A percentile compares a stretch with the other conserved stretches of the same genome.
Evolutionary conservation across 2,888 invertebrate species (phyloP).

Genomic region (Salpingus planirostris): DNA sequence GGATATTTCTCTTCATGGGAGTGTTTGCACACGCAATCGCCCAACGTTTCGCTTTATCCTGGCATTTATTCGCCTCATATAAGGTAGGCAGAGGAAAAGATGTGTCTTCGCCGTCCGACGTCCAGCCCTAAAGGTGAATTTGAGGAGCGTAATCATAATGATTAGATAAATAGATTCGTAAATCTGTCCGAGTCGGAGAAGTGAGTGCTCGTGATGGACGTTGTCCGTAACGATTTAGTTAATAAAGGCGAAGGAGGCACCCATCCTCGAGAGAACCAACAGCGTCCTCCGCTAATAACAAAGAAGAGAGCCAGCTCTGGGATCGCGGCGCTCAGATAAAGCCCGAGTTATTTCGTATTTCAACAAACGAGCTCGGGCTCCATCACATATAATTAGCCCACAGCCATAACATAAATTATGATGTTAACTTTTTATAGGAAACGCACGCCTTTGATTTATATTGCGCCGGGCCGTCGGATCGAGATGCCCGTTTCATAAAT

Average conservation of each 20-base stretch:
- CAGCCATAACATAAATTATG: slow-evolving; percentile 41
- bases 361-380: slow-evolving; percentile 39
- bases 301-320: slow-evolving; percentile 30
- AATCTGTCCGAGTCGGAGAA: no score
- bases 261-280: slow-evolving; percentile 19
- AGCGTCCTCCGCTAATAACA: slow-evolving; percentile 35
- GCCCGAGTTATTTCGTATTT: slow-evolving; percentile 40
- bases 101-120: no score
- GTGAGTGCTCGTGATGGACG: slow-evolving; percentile 5
- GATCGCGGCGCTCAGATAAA: no score
- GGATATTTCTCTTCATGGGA: no score
- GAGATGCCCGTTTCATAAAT: slow-evolving; percentile 18
- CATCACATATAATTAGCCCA: slow-evolving; percentile 41
- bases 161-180: no score
- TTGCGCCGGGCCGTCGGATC: slow-evolving; percentile 20
- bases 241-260: slow-evolving; percentile 15
- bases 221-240: slow-evolving; percentile 12
- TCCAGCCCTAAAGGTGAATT: no score
- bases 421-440: slow-evolving; percentile 41
- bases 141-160: no score
- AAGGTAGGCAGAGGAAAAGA: no score
- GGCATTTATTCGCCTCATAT: no score
- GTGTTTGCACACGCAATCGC: no score
- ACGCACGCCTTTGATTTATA: slow-evolving; percentile 37
- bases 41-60: no score